Evolutionary conservation across 2,888 invertebrate species (phyloP).

Genomic region (Acanthosepion esculentum): DNA sequence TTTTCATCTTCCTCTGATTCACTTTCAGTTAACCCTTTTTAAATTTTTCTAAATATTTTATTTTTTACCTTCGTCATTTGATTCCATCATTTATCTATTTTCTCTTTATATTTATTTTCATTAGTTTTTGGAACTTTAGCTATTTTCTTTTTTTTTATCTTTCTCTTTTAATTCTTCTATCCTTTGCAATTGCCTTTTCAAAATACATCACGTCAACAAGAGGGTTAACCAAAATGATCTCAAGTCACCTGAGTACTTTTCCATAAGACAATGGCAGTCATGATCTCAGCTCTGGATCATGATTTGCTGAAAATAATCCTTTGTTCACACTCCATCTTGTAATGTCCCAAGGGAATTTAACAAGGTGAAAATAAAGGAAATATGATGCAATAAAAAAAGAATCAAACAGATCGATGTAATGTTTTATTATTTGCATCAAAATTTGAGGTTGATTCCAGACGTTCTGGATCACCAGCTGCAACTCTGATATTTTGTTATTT

Average conservation of each 20-base stretch:
- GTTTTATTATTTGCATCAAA: not conserved
- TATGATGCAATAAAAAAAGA: not conserved
- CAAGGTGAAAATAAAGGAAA: not conserved
- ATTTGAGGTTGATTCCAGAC: constrained; percentile 33
- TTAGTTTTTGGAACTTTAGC: not conserved
- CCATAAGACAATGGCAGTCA: not conserved
- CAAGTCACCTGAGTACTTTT: not conserved
- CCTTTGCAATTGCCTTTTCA: not conserved
- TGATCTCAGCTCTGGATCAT: not conserved
- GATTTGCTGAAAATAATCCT: constrained; percentile 22
- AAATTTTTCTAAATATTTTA: not conserved
- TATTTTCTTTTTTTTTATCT: not conserved
- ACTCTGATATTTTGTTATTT: not conserved
- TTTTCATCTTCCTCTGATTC: not conserved
- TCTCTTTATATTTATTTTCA: not conserved
- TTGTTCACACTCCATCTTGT: constrained; percentile 33
- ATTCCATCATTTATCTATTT: not conserved
- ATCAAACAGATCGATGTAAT: not conserved
- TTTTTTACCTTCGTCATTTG: not conserved
- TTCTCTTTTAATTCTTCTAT: not conserved
- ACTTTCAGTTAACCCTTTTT: not conserved
- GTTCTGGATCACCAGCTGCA: not conserved
- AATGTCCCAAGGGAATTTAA: not conserved
- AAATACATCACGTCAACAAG: constrained; percentile 3
- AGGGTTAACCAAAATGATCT: not conserved